A percentile compares a stretch with the other conserved stretches of the same genome.
Conservation (phyloP, 2,888 invertebrate genomes). For the Anticlea derivata region DNA sequence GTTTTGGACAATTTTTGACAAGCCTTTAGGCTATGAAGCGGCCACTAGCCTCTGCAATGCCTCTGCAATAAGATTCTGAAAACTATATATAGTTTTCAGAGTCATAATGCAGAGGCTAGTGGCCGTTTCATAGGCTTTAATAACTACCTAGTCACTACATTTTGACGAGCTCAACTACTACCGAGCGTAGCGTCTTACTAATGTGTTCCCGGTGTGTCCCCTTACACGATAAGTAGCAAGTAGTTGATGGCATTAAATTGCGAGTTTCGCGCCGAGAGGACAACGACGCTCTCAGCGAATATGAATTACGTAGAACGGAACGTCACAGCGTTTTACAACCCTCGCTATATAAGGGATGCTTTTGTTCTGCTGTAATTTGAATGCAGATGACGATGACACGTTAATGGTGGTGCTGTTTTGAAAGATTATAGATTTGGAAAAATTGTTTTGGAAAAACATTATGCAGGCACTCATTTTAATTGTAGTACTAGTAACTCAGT, state of each 20-base stretch:
- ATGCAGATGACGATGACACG: not conserved
- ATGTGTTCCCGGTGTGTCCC: conserved; percentile 3
- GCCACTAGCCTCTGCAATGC: no score
- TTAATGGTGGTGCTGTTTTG: not conserved
- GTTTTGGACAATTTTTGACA: no score
- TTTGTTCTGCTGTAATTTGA: conserved; percentile 1
- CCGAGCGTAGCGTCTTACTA: not conserved
- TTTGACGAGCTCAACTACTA: no score
- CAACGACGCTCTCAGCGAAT: conserved; percentile 10
- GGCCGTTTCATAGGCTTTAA: no score
- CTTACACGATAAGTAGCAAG: conserved; percentile 27
- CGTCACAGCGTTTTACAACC: conserved; percentile 9
- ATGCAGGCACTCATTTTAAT: no score
- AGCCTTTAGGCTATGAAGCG: no score
- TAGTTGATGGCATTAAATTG: conserved; percentile 35
- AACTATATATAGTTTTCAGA: no score
- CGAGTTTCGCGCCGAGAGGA: conserved; percentile 30
- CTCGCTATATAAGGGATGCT: conserved; percentile 1
- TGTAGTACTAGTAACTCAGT: no score
- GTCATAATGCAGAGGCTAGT: no score
- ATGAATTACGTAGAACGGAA: conserved; percentile 14
- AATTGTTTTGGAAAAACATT: no score
- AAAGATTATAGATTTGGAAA: not conserved
- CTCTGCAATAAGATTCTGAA: no score
- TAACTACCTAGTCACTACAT: no score